Conservation (phyloP, 2,888 invertebrate genomes). For the Scrobipalpa atriplicella region DNA sequence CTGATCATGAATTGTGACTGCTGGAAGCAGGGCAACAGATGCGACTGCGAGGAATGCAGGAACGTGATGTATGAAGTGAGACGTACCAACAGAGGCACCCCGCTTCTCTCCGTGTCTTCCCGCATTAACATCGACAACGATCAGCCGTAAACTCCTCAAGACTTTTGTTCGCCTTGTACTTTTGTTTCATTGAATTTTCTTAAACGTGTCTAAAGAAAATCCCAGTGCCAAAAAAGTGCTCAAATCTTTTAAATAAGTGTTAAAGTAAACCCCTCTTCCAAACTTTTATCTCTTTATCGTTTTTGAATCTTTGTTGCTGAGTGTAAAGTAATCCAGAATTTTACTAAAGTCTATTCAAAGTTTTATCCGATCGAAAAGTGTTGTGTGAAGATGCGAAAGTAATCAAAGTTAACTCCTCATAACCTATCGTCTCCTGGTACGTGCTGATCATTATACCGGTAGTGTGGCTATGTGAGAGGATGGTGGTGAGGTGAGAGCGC, state of each 20-base stretch:
- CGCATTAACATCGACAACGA: constrained; percentile 47
- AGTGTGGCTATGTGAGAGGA: constrained; percentile 40
- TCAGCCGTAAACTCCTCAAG: constrained; percentile 6
- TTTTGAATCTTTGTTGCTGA: background rate
- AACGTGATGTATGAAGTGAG: constrained; percentile 53
- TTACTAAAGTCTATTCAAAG: background rate
- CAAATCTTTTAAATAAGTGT: background rate
- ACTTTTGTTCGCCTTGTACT: constrained; percentile 12
- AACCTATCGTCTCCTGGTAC: constrained; percentile 9
- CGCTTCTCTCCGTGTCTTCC: constrained; percentile 58
- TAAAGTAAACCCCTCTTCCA: constrained; percentile 10
- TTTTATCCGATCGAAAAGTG: background rate
- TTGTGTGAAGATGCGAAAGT: constrained; percentile 7
- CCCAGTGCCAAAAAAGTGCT: constrained; percentile 28
- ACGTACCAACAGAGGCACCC: constrained; percentile 46
- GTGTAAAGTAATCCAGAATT: background rate
- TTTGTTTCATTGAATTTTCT: background rate
- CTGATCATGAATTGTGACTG: constrained; percentile 64
- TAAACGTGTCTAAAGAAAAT: background rate
- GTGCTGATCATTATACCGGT: background rate
- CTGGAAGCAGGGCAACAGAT: constrained; percentile 61
- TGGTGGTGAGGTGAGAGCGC: constrained; percentile 41
- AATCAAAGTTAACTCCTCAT: constrained; percentile 6
- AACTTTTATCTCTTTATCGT: constrained; percentile 11
- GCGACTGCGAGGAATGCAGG: constrained; percentile 71